Evolutionary conservation across 53 echinoderm and acorn worm genomes (phyloP), one percentile per base, ranked within the genome.

Genomic region (Arbacia lixula): DNA sequence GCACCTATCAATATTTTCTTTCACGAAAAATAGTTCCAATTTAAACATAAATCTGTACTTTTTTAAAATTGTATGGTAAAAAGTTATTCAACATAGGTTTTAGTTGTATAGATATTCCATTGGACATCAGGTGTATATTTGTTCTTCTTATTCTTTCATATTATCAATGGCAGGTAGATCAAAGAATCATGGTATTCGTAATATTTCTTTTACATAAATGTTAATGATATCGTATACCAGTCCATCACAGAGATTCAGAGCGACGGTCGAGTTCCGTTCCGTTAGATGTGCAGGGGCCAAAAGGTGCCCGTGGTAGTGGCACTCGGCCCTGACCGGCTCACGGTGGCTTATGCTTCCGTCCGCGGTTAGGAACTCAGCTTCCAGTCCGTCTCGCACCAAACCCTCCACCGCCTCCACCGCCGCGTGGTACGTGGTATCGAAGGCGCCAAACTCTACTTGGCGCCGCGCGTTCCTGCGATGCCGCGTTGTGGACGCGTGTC

Each of bases 231-330:
- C n/a, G n/a, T n/a, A 90, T 83, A 95, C 95, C 61, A 92, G 22
- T 58, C 92, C 95, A 57, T 82, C 68, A 36, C 95, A 95, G 32
- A 90, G 71, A 67, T 82, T 92, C 17, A 95, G 53, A 4, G 95
- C 90, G 2, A 85, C 92, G 36, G 79, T 85, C 4, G 91, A 53
- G 31, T 84, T 77, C 36, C 84, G 72, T 29, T 42, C 83, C 52
- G 28, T 30, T 14, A 61, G 46, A n/a, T 52, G 26, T 17, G 6
- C 5, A 29, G 82, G 82, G 9, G 30, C 27, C 30, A 81, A 28
- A 43, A 81, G 31, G 26, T 63, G 19, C 10, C 82, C 82, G 20
- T 81, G 82, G 33, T 63, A 81, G 50, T 63, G 51, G 33, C 82
- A 81, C 14, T 64, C 82, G 6, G 64, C 62, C 16, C 31, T 1